Evolutionary conservation across 2,888 invertebrate species (phyloP), one percentile per base, ranked within the genome.

Genomic region (Tricholauxania praeusta): DNA sequence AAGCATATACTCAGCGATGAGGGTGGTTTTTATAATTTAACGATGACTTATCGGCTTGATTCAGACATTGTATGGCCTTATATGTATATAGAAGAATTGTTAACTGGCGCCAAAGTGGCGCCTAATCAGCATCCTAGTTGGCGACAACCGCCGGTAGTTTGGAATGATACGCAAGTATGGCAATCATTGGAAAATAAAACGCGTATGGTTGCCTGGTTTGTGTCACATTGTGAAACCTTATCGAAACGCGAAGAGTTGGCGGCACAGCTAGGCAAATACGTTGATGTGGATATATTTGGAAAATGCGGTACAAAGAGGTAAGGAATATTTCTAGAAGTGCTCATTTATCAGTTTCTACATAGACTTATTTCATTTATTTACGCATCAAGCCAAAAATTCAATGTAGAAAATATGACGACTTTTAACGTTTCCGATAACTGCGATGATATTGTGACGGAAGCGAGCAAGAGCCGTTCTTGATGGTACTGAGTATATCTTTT

Each of bases 231-330:
- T 77, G 17, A 82, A 4, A 87, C 89, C 1, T 75, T 82, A 8
- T 89, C 89, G 72, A 79, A 83, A 17, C 85, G 91, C 17, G 87
- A 88, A 73, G 64, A 82, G 12, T 83, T 89, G 71, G 88, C 87
- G 10, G 72, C 82, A 69, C 89, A 89, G 74, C 82, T 94, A 59
- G 86, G 88, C 63, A 88, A 89, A 74, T 86, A 90, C 81, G 89
- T 93, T 17, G 78, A 86, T 2, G 89, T 93, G 15, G 92, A 92
- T 81, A 87, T 92, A 22, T 92, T 88, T 80, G 93, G 92, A n/a
- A 81, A 80, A 1, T 93, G 93, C 81, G 92, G 92, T 0, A 77
- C 79, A 0, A 77, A 84, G 3, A 83, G 78, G 79, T 89, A 71
- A 79, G 73, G 2, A 2, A 19, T 49, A 6, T 22, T 3, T 60